Conservation (phyloP, 1,140 invertebrate genomes). For the Drosophila lacertosa region DNA sequence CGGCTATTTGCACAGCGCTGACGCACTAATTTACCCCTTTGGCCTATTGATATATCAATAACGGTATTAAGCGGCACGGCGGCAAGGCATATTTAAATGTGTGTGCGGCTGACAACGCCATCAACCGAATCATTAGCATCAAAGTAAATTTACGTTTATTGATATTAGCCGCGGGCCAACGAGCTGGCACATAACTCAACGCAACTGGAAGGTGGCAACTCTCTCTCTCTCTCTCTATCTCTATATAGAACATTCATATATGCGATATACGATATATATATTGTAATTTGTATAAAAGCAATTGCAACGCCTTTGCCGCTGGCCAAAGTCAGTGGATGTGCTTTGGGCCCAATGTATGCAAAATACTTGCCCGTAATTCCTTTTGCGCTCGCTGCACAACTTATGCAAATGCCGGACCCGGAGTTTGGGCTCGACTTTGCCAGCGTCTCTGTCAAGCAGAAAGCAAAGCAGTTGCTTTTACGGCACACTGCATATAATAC, state of each 20-base stretch:
- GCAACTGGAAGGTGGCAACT: constrained; percentile 8
- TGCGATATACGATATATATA: background rate
- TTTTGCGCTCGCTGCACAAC: constrained; percentile 44
- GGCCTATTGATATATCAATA: constrained; percentile 63
- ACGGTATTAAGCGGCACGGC: constrained; percentile 31
- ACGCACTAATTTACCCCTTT: constrained; percentile 55
- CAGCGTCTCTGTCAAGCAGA: constrained; percentile 55
- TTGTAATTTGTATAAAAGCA: constrained; percentile 28
- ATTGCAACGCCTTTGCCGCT: constrained; percentile 8
- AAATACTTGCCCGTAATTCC: constrained; percentile 55
- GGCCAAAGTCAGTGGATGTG: constrained; percentile 20
- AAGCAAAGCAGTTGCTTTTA: constrained; percentile 50
- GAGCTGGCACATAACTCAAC: constrained; percentile 5
- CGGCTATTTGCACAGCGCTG: constrained; percentile 43
- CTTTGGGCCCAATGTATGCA: constrained; percentile 47
- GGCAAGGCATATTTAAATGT: constrained; percentile 17
- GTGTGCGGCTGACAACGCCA: constrained; percentile 30
- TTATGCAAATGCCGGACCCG: constrained; percentile 54
- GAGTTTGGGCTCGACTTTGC: constrained; percentile 22
- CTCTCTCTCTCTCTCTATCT: too few species aligned
- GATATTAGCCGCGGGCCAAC: constrained; percentile 42
- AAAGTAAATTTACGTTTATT: constrained; percentile 70
- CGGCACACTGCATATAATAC: constrained; percentile 23
- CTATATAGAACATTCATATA: background rate
- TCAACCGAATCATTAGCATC: constrained; percentile 66